Conservation (phyloP, 2,888 invertebrate species). For the Diaperis boleti region DNA sequence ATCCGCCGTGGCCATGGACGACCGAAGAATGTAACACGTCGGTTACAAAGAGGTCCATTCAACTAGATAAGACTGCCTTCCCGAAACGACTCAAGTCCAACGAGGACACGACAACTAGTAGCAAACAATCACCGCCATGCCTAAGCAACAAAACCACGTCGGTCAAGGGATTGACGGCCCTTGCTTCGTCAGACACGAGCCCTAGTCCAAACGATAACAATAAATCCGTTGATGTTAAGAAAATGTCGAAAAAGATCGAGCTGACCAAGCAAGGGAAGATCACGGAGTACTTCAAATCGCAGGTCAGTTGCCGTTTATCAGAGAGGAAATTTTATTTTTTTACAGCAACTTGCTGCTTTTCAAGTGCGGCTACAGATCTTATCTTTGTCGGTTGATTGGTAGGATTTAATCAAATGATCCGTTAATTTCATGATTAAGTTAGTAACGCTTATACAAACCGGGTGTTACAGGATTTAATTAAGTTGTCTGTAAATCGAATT, state of each 20-base stretch:
- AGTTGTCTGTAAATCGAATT: too few relatives aligned
- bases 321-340: neutral
- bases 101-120: conserved; percentile 46
- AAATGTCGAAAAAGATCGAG: conserved; percentile 35
- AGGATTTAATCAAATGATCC: too few relatives aligned
- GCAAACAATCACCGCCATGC: conserved; percentile 59
- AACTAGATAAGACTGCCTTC: conserved; percentile 55
- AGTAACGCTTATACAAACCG: too few relatives aligned
- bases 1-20: conserved; percentile 58
- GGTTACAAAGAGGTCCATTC: conserved; percentile 48
- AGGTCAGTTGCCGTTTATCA: conserved; percentile 67
- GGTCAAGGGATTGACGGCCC: conserved; percentile 31
- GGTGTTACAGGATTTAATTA: too few relatives aligned
- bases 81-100: conserved; percentile 56
- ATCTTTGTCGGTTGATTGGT: too few relatives aligned
- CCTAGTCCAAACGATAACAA: conserved; percentile 50
- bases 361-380: too few relatives aligned
- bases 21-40: conserved; percentile 50
- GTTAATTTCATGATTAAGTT: too few relatives aligned
- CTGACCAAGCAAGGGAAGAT: conserved; percentile 77
- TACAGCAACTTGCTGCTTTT: too few relatives aligned
- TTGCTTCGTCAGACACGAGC: conserved; percentile 43
- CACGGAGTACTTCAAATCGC: conserved; percentile 87
- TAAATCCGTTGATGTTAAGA: conserved; percentile 31
- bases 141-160: conserved; percentile 49